Percentiles rank a stretch among this genome's conserved stretches.
Conservation (phyloP, 2,113 vertebrate species). For the Hydrolagus affinis region DNA sequence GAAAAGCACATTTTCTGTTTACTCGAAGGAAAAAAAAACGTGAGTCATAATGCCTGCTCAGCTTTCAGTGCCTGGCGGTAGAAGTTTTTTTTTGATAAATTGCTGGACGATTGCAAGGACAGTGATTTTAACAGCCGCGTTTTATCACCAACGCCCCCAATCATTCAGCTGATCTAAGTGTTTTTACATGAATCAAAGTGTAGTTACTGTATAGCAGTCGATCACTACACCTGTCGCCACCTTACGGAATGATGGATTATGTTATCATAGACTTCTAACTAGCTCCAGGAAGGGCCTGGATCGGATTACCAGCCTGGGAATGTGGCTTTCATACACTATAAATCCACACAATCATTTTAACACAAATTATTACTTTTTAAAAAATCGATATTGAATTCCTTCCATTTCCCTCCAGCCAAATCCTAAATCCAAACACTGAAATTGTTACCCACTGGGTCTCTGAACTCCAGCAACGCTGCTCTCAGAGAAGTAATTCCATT, state of each 20-base stretch:
- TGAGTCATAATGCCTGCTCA: constrained; percentile 7
- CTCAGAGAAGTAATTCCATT: no score
- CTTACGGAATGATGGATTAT: neutral
- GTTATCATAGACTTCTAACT: neutral
- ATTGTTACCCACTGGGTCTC: no score
- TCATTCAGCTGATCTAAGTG: constrained; percentile 13
- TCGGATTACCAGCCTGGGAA: neutral
- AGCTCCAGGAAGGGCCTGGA: neutral
- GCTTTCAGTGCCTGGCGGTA: neutral
- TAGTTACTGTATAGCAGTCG: neutral
- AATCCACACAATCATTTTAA: neutral
- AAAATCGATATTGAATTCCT: neutral
- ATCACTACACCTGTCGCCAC: neutral
- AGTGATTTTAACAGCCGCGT: constrained; percentile 13
- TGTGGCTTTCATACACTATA: neutral
- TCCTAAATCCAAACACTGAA: no score
- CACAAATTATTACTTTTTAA: neutral
- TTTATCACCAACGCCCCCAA: constrained; percentile 6
- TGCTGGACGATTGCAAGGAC: constrained; percentile 6
- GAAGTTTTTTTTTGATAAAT: constrained; percentile 9
- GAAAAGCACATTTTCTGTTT: constrained; percentile 17
- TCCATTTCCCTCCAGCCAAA: no score
- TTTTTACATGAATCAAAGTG: neutral
- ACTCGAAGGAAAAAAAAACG: neutral
- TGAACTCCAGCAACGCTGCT: no score